Conservation (phyloP, 2,113 vertebrate genomes). For the Carassius auratus region DNA sequence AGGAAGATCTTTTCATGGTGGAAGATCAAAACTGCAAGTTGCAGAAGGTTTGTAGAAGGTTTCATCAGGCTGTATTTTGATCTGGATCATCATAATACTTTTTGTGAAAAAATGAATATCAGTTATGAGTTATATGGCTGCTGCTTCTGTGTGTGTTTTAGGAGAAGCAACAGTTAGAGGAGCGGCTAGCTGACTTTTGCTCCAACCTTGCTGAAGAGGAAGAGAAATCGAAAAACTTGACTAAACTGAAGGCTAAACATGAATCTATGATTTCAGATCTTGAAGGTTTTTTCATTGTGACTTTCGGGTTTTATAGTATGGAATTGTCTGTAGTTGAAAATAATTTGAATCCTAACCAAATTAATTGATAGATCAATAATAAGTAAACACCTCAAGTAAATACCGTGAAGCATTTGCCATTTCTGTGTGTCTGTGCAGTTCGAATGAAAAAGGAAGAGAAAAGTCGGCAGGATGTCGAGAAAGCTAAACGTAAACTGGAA, state of each 20-base stretch:
- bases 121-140: neutral
- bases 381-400: neutral
- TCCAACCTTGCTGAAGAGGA: constrained; percentile 94
- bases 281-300: constrained; percentile 78
- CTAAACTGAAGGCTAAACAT: constrained; percentile 92
- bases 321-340: neutral
- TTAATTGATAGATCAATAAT: neutral
- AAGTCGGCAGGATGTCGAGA: constrained; percentile 88
- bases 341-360: neutral
- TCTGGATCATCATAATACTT: neutral
- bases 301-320: neutral
- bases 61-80: neutral
- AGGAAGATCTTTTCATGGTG: constrained; percentile 89
- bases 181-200: constrained; percentile 86
- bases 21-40: constrained; percentile 94
- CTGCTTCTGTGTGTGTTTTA: constrained; percentile 53
- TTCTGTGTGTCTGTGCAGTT: constrained; percentile 68
- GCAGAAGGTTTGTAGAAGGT: constrained; percentile 77
- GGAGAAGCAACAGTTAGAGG: constrained; percentile 92
- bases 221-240: constrained; percentile 94
- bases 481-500: constrained; percentile 90
- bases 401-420: neutral
- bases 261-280: constrained; percentile 98
- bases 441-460: constrained; percentile 96
- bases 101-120: neutral